Percentiles rank a stretch among this genome's conserved stretches.
These are phyloP conservation scores for Epiblema foenella DNA, from an alignment of 2,888 invertebrate genomes.

Conservation along the genomic window DNA sequence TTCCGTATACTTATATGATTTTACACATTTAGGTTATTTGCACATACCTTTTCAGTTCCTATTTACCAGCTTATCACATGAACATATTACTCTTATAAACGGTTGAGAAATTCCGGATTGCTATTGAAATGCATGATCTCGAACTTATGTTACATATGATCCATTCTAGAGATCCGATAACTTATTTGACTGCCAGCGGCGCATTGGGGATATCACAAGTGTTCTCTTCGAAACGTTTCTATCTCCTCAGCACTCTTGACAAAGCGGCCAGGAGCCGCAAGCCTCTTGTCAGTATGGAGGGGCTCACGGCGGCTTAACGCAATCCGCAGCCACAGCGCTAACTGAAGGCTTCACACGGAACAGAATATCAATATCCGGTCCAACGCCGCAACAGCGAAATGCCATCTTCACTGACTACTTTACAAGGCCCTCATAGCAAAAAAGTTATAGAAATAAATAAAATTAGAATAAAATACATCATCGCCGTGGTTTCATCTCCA, in stretches of 20 bases:
- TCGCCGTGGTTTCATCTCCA: too few relatives aligned
- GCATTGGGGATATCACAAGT: constrained; percentile 64
- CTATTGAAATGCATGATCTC: neutral
- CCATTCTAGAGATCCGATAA: constrained; percentile 19
- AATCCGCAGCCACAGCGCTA: constrained; percentile 50
- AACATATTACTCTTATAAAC: neutral
- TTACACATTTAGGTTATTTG: constrained; percentile 16
- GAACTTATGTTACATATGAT: neutral
- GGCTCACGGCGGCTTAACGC: constrained; percentile 63
- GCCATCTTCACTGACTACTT: neutral
- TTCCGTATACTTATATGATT: constrained; percentile 4
- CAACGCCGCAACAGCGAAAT: constrained; percentile 34
- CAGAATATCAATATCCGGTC: constrained; percentile 48
- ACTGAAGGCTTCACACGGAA: constrained; percentile 38
- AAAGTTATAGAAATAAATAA: neutral
- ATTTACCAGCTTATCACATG: neutral
- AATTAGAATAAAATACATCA: too few relatives aligned
- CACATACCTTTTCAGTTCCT: constrained; percentile 3
- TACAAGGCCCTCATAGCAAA: neutral
- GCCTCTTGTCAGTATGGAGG: constrained; percentile 63
- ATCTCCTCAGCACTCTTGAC: constrained; percentile 64
- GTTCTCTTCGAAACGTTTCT: constrained; percentile 66
- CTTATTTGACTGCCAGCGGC: constrained; percentile 49
- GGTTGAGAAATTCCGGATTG: neutral
- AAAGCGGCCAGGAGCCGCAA: constrained; percentile 72